phyloP scores from a whole-genome alignment of 2,888 invertebrate species.

The Lottia scabra region DNA sequence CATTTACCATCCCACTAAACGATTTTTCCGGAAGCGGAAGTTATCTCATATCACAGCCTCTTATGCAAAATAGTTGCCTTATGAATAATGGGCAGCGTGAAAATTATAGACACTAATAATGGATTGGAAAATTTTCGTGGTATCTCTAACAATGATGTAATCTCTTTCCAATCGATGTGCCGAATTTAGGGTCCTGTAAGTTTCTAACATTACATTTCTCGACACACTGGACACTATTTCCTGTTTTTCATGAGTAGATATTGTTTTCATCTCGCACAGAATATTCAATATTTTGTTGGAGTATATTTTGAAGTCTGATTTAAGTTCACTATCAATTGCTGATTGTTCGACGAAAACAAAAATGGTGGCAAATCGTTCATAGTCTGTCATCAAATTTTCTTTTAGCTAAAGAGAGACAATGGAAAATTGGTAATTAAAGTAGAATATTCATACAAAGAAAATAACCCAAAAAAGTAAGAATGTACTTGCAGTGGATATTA shows the following conservation, averaged over 20 bases:
- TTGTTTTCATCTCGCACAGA: not conserved
- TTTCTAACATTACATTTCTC: not conserved
- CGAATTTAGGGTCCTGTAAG: not conserved
- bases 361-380: not conserved
- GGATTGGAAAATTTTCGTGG: not conserved
- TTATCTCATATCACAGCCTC: too few species aligned
- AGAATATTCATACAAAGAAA: not conserved
- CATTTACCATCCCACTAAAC: too few species aligned
- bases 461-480: too few species aligned
- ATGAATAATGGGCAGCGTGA: too few species aligned
- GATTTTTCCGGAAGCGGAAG: too few species aligned
- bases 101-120: too few species aligned
- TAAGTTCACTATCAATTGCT: not conserved
- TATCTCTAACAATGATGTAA: not conserved
- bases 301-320: not conserved
- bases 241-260: not conserved
- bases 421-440: not conserved
- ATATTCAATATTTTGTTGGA: not conserved
- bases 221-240: not conserved
- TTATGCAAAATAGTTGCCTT: too few species aligned
- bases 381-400: not conserved
- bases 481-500: too few species aligned
- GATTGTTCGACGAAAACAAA: not conserved
- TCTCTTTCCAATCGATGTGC: not conserved
- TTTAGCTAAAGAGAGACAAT: not conserved